These are phyloP conservation scores for Rhincodon typus DNA, from an alignment of 2,797 vertebrate species.

Conservation along the genomic window DNA sequence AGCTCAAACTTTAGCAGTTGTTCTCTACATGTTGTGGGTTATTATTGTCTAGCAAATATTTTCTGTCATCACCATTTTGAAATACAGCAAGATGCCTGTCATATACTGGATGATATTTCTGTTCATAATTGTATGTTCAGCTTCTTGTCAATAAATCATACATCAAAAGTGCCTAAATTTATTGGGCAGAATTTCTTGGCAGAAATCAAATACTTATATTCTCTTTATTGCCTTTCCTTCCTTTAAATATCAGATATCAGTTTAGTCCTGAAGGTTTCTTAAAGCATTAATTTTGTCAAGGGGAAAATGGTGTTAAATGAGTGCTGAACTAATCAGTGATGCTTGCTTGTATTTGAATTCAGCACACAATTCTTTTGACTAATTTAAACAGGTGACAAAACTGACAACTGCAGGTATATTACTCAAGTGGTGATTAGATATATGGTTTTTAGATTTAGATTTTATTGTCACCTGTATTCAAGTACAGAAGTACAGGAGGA, in stretches of 20 bases:
- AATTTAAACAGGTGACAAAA: neutral
- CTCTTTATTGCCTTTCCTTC: too few relatives aligned
- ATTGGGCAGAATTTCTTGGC: neutral
- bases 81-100: neutral
- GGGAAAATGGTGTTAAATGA: neutral
- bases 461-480: too few relatives aligned
- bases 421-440: neutral
- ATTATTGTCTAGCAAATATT: conserved; percentile 30
- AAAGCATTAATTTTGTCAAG: neutral
- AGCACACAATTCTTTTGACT: neutral
- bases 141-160: neutral
- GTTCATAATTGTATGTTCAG: neutral
- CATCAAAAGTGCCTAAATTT: neutral
- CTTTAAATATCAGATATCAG: neutral
- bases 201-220: neutral
- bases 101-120: neutral
- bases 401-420: neutral
- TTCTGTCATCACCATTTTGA: conserved; percentile 28
- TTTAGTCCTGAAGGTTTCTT: neutral
- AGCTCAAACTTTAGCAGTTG: neutral
- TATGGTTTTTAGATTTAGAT: neutral
- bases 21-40: neutral
- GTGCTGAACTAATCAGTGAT: neutral
- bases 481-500: too few relatives aligned
- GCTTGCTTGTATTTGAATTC: neutral